Percentiles rank a stretch among this genome's conserved stretches.
Conservation (phyloP, 2,113 vertebrate species). For the Perccottus glenii region DNA sequence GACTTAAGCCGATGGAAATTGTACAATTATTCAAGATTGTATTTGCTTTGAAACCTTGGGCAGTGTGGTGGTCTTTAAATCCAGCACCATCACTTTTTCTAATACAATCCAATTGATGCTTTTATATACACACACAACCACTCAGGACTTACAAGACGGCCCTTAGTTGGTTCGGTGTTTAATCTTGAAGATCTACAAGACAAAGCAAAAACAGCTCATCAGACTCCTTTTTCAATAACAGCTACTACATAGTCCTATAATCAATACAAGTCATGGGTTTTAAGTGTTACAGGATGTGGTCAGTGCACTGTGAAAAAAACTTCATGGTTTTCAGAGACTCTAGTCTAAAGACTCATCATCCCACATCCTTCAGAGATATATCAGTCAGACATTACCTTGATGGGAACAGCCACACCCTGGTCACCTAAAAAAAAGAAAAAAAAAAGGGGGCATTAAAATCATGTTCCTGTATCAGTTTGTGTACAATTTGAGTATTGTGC, state of each 20-base stretch:
- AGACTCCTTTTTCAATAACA: not conserved
- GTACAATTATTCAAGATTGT: too few species aligned
- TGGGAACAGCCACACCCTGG: rapidly evolving
- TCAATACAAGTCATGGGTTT: not conserved
- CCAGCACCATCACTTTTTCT: too few species aligned
- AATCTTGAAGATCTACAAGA: not conserved
- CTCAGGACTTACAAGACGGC: not conserved
- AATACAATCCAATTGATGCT: too few species aligned
- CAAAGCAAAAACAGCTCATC: not conserved
- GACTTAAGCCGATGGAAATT: too few species aligned
- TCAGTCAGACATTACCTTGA: not conserved
- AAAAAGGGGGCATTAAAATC: not conserved
- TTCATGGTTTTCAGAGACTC: slow-evolving; percentile 64
- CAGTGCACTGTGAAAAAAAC: slow-evolving; percentile 60
- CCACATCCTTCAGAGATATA: slow-evolving; percentile 20
- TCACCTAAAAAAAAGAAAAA: slow-evolving; percentile 1
- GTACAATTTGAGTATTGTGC: not conserved
- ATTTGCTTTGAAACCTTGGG: not conserved
- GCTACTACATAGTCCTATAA: not conserved
- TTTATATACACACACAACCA: not conserved
- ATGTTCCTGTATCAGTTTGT: not conserved
- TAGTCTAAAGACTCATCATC: slow-evolving; percentile 62
- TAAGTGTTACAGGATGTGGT: slow-evolving; percentile 34
- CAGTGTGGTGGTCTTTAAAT: too few species aligned
- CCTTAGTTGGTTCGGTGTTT: not conserved